These are phyloP conservation scores for Aphodius sticticus DNA, from an alignment of 2,888 invertebrate genomes.

Conservation along the genomic window DNA sequence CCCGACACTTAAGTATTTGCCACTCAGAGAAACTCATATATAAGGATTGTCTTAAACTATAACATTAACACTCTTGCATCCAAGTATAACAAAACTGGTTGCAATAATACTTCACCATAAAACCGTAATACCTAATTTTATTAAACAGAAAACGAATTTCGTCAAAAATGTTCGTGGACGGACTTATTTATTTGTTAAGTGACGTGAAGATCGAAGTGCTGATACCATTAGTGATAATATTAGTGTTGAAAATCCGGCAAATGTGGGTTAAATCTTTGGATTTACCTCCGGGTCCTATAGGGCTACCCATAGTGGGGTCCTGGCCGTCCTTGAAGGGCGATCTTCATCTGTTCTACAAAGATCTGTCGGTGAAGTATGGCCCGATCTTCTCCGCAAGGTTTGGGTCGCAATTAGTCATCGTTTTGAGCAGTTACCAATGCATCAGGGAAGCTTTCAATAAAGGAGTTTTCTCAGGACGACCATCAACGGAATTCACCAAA, in stretches of 20 bases:
- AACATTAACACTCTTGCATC: conserved; percentile 49
- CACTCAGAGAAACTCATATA: conserved; percentile 48
- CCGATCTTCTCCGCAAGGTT: conserved; percentile 81
- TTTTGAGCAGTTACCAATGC: conserved; percentile 85
- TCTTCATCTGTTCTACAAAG: conserved; percentile 80
- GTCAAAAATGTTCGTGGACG: conserved; percentile 63
- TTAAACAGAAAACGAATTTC: conserved; percentile 8
- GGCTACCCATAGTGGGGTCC: conserved; percentile 84
- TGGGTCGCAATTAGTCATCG: conserved; percentile 84
- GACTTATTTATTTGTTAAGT: conserved; percentile 60
- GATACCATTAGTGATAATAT: neutral
- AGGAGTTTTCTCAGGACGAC: conserved; percentile 89
- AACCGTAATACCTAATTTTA: neutral
- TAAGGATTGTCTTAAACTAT: conserved; percentile 47
- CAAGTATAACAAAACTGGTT: conserved; percentile 40
- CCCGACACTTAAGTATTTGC: conserved; percentile 44
- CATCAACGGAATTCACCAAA: conserved; percentile 84
- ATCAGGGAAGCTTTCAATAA: conserved; percentile 86
- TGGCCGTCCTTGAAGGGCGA: conserved; percentile 80
- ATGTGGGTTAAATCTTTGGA: conserved; percentile 56
- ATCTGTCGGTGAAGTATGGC: conserved; percentile 81
- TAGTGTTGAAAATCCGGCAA: conserved; percentile 53
- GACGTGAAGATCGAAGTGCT: conserved; percentile 53
- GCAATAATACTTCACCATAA: conserved; percentile 17
- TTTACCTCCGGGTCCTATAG: conserved; percentile 90